Evolutionary conservation across 2,797 vertebrate genomes (phyloP), one percentile per base, ranked within the genome.

Genomic region (Pseudopleuronectes americanus): DNA sequence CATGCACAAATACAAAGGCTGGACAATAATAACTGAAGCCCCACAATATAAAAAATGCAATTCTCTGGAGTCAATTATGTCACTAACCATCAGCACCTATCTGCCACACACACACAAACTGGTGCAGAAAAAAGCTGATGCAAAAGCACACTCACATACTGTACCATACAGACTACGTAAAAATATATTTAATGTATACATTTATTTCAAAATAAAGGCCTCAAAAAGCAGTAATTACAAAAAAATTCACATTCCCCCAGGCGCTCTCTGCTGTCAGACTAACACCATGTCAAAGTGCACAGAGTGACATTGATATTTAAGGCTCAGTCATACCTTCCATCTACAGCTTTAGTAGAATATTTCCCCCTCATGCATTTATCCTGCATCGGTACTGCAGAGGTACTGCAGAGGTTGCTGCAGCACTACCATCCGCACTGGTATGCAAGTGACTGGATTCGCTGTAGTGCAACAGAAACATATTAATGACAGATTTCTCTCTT

Each of bases 321-420:
- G 49, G 48, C 49, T 66, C 63, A 69, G 57, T 77, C 21, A 52
- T 52, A 38, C 57, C 49, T 28, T 60, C 10, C 31, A 16, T 45
- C 22, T 23, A 21, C 65, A 66, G 49, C 48, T 71, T 68, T 48
- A 57, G 62, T 16, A 21, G 36, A 21, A 43, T 38, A 52, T 4
- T 28, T 47, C 58, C 62, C 61, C 52, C 59, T 33, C 57, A 64
- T 67, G 57, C 67, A 71, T 68, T 55, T 47, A 28, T 69, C 71
- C 68, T 53, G 52, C 68, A 51, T 68, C 43, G 76, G 65, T 77
- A 49, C 73, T 86, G 85, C 84, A 82, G 74, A 61, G 66, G 63
- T 74, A 63, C 79, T 84, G 83, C 84, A 81, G 84, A 78, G 76
- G 84, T 55, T 81, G 77, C 81, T 80, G 84, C 80, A 75, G 72